Conservation (phyloP, 2,113 vertebrate species). For the Symphodus melops region DNA sequence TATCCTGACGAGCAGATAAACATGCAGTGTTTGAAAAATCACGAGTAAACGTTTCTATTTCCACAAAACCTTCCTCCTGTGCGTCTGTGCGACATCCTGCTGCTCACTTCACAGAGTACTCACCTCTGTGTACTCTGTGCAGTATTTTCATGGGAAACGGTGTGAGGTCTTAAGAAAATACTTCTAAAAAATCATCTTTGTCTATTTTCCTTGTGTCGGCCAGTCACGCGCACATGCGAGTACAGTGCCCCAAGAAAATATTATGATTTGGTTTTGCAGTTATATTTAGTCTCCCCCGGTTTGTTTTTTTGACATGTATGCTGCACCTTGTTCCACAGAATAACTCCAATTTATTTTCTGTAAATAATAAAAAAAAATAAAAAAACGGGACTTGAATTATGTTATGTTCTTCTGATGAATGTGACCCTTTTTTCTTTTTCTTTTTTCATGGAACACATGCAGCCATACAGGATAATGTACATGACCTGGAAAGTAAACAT, state of each 20-base stretch:
- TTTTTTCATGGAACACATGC: slow-evolving; percentile 44
- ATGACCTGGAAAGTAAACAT: slow-evolving; percentile 37
- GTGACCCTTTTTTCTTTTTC: slow-evolving; percentile 1
- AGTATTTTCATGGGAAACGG: slow-evolving; percentile 71
- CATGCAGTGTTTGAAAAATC: too few species aligned
- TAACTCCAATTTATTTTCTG: slow-evolving; percentile 72
- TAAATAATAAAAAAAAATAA: slow-evolving; percentile 75
- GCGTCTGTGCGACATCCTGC: not conserved
- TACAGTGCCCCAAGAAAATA: slow-evolving; percentile 77
- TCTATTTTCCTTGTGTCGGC: slow-evolving; percentile 79
- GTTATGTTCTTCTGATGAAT: slow-evolving; percentile 59
- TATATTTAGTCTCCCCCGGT: slow-evolving; percentile 80
- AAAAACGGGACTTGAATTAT: slow-evolving; percentile 62
- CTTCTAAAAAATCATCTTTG: slow-evolving; percentile 72
- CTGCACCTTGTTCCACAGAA: slow-evolving; percentile 76
- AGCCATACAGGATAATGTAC: slow-evolving; percentile 43
- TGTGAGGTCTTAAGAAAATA: slow-evolving; percentile 75
- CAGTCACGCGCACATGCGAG: slow-evolving; percentile 64
- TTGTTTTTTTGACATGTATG: slow-evolving; percentile 64
- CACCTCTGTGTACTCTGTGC: slow-evolving; percentile 47
- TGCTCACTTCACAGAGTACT: slow-evolving; percentile 22
- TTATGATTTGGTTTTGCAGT: slow-evolving; percentile 80
- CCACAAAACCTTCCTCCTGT: too few species aligned
- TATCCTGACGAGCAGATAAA: too few species aligned
- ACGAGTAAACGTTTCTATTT: too few species aligned